Base-by-base conservation (phyloP, 53 echinoderm and acorn worm genomes). In the Echinarachnius parma region DNA sequence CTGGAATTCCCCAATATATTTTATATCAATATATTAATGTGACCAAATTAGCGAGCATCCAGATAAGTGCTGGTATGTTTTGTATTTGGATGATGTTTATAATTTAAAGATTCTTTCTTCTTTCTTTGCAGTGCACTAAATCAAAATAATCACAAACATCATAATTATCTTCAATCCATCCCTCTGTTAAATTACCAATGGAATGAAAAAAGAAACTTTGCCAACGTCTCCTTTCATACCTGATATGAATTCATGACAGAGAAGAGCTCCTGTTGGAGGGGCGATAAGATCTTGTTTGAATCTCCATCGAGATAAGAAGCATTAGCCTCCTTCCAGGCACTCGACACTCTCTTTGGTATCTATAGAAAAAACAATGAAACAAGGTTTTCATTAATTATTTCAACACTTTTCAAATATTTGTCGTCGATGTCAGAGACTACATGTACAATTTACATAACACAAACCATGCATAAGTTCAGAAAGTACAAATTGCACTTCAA, bases 191-290 rank as follows among this genome's bases (percentile, higher is more conserved):
- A n/a, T n/a, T n/a, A n/a, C n/a, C n/a, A n/a, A n/a, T n/a, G n/a
- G n/a, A n/a, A n/a, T n/a, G n/a, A n/a, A n/a, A n/a, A n/a, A n/a
- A n/a, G n/a, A n/a, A n/a, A n/a, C n/a, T n/a, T n/a, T n/a, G n/a
- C n/a, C n/a, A 9, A 9, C 42, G 13, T 39, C 42, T 14, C 7
- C 23, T 16, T 30, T 44, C 34, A 54, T 65, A 90, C 94, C 76
- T 86, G 61, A 36, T 90, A 91, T 3, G 67, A 66, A 18, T 95
- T 90, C 90, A 95, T 87, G 21, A 87, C 53, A 26, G 95, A 79
- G 53, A 95, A 95, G n/a, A 95, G 56, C 49, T 95, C 95, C 59
- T 71, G 42, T 52, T 95, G 95, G 10, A 84, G 61, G 24, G 84
- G 87, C 58, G 84, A 53, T 21, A 95, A 79, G 27, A 62, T 34